Base-by-base conservation (phyloP, 2,797 vertebrate species). In the Dendrocincla fuliginosa region DNA sequence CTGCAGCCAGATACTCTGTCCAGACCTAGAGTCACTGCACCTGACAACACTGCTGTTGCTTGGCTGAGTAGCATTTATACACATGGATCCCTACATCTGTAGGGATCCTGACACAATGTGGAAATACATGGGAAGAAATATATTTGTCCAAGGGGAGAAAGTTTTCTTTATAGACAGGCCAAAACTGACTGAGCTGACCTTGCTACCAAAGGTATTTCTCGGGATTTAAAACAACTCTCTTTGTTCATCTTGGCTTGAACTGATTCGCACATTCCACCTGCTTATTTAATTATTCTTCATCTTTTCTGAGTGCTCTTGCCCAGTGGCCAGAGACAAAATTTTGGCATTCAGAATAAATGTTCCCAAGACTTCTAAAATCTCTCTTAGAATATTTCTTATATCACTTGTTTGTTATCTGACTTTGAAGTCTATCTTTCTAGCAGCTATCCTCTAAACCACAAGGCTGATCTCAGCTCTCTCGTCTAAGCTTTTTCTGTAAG, bases 31-130 rank as follows among this genome's bases (percentile, higher is more conserved):
- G 83, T 88, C 77, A 37, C 70, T 77, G 77, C 95, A 96, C 91
- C 95, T 97, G 94, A 96, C 0, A 3, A 71, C 74, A 68, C 87
- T 94, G 91, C 90, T 96, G 95, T 95, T 94, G 63, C 89, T 92
- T 97, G 96, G 95, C 93, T 82, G 49, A 79, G 50, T 22, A 89
- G 60, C 70, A 59, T 42, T 10, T n/a, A 41, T 46, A 81, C 19
- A 76, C 19, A 49, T 0, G 5, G 57, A 90, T 85, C 87, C 50
- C 57, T 83, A 16, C 93, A 95, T 82, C 63, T 94, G 84, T 65
- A 90, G 32, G 70, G 74, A 86, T 76, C 79, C 76, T 92, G 68
- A 89, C 68, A 84, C 19, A 65, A 28, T 10, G 69, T 53, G 59
- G 65, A 56, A 84, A 92, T 93, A 46, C 39, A 50, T 2, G 24